Conservation (phyloP, 2,888 invertebrate species). For the Aplocera efformata region DNA sequence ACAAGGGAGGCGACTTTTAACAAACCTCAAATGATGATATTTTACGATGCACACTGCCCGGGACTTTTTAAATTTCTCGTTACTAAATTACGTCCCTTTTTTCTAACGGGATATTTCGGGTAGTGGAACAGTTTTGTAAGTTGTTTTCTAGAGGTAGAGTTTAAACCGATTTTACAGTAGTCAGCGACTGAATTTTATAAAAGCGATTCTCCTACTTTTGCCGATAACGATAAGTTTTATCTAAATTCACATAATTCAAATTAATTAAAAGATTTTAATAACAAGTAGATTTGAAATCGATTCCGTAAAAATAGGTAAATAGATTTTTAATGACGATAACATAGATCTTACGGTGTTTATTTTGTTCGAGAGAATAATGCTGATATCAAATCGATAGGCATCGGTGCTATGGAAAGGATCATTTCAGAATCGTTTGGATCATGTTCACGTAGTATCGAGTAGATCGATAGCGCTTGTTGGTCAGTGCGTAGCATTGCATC, state of each 20-base stretch:
- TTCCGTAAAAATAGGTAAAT: constrained; percentile 30
- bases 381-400: constrained; percentile 56
- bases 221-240: constrained; percentile 63
- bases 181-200: constrained; percentile 78
- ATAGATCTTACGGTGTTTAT: constrained; percentile 59
- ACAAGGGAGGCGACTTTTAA: constrained; percentile 72
- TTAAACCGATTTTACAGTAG: constrained; percentile 72
- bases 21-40: constrained; percentile 43
- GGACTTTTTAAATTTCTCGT: constrained; percentile 42
- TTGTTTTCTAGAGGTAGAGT: constrained; percentile 72
- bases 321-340: constrained; percentile 58
- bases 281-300: constrained; percentile 33
- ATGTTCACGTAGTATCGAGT: constrained; percentile 55
- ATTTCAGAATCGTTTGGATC: constrained; percentile 53
- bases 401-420: constrained; percentile 68
- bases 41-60: constrained; percentile 63
- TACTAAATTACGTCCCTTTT: constrained; percentile 45
- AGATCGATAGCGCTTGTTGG: constrained; percentile 59
- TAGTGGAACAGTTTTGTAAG: constrained; percentile 62
- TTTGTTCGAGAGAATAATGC: constrained; percentile 49
- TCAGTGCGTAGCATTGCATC: constrained; percentile 49
- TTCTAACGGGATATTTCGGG: constrained; percentile 50
- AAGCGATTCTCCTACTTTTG: constrained; percentile 64
- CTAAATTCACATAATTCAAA: constrained; percentile 51
- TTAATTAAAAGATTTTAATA: constrained; percentile 46